Percentiles rank a stretch among this genome's conserved stretches.
These are phyloP conservation scores for Campylorhamphus procurvoides DNA, from an alignment of 2,113 vertebrate species.

Conservation along the genomic window DNA sequence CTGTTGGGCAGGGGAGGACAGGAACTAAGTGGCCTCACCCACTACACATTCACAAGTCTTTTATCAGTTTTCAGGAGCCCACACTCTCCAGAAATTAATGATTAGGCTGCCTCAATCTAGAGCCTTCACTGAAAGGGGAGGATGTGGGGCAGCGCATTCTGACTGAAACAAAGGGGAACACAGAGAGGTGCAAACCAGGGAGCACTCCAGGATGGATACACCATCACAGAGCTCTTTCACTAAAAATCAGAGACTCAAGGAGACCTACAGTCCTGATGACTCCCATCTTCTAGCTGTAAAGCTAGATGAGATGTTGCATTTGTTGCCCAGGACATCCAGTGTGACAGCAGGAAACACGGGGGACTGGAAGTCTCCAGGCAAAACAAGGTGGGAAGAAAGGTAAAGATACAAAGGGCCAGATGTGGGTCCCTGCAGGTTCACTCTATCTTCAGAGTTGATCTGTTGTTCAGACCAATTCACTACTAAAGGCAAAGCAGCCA, in stretches of 20 bases:
- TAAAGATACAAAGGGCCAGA: not conserved
- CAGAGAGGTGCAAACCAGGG: not conserved
- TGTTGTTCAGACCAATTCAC: not conserved
- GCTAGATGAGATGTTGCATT: not conserved
- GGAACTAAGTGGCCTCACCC: not conserved
- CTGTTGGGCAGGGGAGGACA: not conserved
- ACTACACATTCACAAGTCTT: not conserved
- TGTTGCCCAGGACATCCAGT: not conserved
- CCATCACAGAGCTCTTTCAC: not conserved
- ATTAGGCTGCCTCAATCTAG: not conserved
- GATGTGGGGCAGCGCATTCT: accelerated
- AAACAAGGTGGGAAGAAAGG: not conserved
- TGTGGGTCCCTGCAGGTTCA: not conserved
- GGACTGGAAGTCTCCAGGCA: not conserved
- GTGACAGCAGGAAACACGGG: not conserved
- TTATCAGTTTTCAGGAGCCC: not conserved
- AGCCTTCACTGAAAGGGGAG: not conserved
- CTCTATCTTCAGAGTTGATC: not conserved
- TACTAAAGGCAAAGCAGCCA: not conserved
- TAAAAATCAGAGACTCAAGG: not conserved
- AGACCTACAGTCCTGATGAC: not conserved
- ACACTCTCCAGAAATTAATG: not conserved
- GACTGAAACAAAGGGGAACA: not conserved
- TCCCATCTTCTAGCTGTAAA: not conserved
- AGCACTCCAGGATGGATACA: not conserved